phyloP scores from a whole-genome alignment of 1,140 invertebrate genomes.

The Parasteatoda tepidariorum region DNA sequence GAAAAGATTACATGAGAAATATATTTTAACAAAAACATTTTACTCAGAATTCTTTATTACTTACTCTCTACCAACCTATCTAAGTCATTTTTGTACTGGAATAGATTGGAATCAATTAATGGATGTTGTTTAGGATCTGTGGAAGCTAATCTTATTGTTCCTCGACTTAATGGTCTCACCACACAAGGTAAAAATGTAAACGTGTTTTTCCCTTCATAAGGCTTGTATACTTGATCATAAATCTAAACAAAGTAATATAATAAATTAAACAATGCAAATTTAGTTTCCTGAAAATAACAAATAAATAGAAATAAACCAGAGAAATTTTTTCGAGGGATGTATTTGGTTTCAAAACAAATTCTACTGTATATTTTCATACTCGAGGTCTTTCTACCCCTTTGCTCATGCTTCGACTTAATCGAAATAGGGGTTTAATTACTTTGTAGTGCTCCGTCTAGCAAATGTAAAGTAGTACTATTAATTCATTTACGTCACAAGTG shows the following conservation, averaged over 20 bases:
- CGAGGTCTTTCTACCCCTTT: too few species aligned
- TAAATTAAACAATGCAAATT: background rate
- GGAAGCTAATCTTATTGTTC: constrained; percentile 71
- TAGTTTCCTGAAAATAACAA: background rate
- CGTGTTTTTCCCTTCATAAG: constrained; percentile 66
- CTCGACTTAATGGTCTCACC: constrained; percentile 79
- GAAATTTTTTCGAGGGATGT: background rate
- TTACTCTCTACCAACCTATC: constrained; percentile 64
- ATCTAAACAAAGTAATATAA: constrained; percentile 38
- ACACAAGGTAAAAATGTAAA: constrained; percentile 78
- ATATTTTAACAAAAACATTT: too few species aligned
- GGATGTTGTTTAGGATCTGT: constrained; percentile 80
- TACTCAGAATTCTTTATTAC: background rate
- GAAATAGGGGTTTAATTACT: too few species aligned
- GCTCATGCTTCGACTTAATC: too few species aligned
- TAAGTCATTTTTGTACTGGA: constrained; percentile 75
- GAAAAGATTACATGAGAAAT: too few species aligned
- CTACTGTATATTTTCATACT: too few species aligned
- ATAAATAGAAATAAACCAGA: background rate
- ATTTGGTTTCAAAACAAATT: too few species aligned
- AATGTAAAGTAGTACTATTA: too few species aligned
- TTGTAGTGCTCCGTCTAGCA: too few species aligned
- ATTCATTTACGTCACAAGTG: too few species aligned
- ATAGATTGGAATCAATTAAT: constrained; percentile 84
- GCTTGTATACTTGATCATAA: constrained; percentile 50